Percentiles rank a stretch among this genome's conserved stretches.
Evolutionary conservation across 2,888 invertebrate genomes (phyloP).

Genomic region (Archips xylosteana): DNA sequence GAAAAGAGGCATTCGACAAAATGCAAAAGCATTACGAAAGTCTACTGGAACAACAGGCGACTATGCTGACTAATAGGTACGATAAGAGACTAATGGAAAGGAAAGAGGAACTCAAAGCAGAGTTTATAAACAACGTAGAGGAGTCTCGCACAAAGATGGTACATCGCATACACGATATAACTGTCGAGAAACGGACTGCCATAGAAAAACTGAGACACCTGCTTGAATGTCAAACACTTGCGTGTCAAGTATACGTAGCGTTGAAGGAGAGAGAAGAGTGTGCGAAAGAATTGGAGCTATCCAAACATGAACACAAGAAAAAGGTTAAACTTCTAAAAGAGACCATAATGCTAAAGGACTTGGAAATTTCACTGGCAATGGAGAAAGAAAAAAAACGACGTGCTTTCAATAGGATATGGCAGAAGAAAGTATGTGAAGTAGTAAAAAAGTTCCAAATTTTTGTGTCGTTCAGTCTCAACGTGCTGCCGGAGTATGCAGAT

Average conservation of each 20-base stretch:
- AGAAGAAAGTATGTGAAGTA: conserved; percentile 72
- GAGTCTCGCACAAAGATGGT: conserved; percentile 49
- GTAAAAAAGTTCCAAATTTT: conserved; percentile 75
- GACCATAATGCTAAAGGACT: conserved; percentile 60
- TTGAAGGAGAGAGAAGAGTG: conserved; percentile 73
- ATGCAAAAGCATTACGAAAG: conserved; percentile 62
- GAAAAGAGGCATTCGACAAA: conserved; percentile 55
- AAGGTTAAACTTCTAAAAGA: conserved; percentile 60
- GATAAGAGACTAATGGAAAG: conserved; percentile 58
- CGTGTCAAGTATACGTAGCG: conserved; percentile 77
- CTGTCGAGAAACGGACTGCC: conserved; percentile 71
- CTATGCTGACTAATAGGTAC: conserved; percentile 63
- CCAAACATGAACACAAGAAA: conserved; percentile 63
- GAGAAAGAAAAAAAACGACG: conserved; percentile 62
- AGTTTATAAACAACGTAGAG: conserved; percentile 62
- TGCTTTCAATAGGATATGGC: conserved; percentile 65
- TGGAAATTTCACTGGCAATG: conserved; percentile 60
- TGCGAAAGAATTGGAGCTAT: conserved; percentile 58
- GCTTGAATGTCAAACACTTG: conserved; percentile 72
- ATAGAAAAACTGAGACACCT: conserved; percentile 67
- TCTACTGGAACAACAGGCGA: conserved; percentile 65
- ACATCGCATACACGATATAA: conserved; percentile 66
- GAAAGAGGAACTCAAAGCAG: conserved; percentile 58
- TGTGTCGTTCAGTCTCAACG: conserved; percentile 68
- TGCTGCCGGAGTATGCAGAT: conserved; percentile 73